These are phyloP conservation scores for Aproaerema taeniolella DNA, from an alignment of 2,888 invertebrate species.

Conservation along the genomic window DNA sequence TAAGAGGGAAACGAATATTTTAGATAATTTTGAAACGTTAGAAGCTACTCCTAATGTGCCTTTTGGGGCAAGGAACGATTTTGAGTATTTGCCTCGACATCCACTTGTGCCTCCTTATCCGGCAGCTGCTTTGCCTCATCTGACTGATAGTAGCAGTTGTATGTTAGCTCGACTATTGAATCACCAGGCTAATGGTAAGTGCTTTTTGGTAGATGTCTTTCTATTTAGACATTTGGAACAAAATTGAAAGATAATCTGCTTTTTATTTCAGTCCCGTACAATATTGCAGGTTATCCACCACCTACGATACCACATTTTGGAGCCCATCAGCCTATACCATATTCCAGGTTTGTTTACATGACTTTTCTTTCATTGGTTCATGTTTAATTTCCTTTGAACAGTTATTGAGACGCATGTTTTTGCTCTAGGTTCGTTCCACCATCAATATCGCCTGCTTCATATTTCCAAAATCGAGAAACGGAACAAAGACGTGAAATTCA, in stretches of 20 bases:
- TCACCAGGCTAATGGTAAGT: too few species aligned
- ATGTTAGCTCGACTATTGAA: conserved; percentile 47
- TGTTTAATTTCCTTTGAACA: too few species aligned
- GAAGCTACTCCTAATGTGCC: conserved; percentile 22
- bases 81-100: conserved; percentile 17
- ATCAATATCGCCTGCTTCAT: too few species aligned
- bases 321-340: too few species aligned
- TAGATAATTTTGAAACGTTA: conserved; percentile 22
- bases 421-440: too few species aligned
- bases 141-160: too few species aligned
- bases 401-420: too few species aligned
- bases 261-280: conserved; percentile 1
- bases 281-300: neutral
- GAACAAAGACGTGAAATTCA: conserved; percentile 43
- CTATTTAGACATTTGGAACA: too few species aligned
- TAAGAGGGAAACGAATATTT: conserved; percentile 36
- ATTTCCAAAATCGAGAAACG: conserved; percentile 39
- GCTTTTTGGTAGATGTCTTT: too few species aligned
- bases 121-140: too few species aligned
- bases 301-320: conserved; percentile 3
- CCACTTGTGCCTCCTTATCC: conserved; percentile 24
- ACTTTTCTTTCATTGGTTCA: too few species aligned
- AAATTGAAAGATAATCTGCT: neutral
- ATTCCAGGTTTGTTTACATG: conserved; percentile 32
- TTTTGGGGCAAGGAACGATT: conserved; percentile 21